Conservation (phyloP, 2,797 vertebrate species). For the Neopelma chrysocephalum region DNA sequence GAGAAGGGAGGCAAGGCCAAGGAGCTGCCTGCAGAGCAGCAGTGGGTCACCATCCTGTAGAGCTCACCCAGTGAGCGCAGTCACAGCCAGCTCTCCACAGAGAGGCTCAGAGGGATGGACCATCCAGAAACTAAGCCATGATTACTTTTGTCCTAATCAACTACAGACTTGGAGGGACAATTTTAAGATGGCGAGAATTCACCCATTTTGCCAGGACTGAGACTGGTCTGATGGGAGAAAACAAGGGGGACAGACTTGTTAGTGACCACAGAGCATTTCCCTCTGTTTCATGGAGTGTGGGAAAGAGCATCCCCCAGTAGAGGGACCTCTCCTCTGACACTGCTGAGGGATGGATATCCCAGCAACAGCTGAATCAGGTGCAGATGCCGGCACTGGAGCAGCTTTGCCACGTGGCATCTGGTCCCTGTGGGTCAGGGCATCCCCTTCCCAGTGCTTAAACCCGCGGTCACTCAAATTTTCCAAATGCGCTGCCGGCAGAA, state of each 20-base stretch:
- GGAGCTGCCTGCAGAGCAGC: not conserved
- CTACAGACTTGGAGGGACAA: not conserved
- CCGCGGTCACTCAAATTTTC: fast-evolving
- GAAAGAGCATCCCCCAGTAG: fast-evolving
- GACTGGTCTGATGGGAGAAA: not conserved
- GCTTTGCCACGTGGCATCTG: not conserved
- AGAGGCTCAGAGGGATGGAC: fast-evolving
- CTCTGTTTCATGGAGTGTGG: not conserved
- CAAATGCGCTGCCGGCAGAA: fast-evolving
- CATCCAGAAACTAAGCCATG: not conserved
- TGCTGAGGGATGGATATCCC: fast-evolving
- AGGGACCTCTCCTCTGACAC: not conserved
- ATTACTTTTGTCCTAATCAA: not conserved
- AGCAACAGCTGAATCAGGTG: fast-evolving
- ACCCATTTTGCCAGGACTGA: not conserved
- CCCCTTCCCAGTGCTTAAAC: not conserved
- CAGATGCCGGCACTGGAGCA: fast-evolving
- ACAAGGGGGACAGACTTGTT: fast-evolving
- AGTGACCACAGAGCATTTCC: fast-evolving
- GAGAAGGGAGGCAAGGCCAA: not conserved
- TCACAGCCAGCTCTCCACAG: not conserved
- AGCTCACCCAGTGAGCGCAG: not conserved
- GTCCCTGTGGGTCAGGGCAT: not conserved
- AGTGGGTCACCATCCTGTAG: not conserved
- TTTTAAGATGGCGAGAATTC: not conserved